These are phyloP conservation scores for Catocala sponsa DNA, from an alignment of 2,888 invertebrate genomes.

Conservation along the genomic window DNA sequence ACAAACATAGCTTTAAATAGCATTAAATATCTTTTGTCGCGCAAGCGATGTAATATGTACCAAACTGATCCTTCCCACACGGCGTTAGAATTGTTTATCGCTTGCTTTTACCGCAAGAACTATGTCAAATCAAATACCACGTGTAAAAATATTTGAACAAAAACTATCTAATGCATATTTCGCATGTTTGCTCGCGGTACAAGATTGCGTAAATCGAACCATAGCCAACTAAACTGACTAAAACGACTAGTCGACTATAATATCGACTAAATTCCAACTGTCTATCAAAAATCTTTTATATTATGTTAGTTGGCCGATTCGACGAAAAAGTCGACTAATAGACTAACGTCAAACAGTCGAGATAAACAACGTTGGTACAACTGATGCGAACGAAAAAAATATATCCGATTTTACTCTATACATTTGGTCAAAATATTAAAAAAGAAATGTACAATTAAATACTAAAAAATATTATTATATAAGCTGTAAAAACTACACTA, in stretches of 20 bases:
- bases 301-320: constrained; percentile 31
- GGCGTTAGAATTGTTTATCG: constrained; percentile 19
- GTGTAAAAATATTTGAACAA: constrained; percentile 34
- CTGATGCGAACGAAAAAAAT: constrained; percentile 40
- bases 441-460: constrained; percentile 57
- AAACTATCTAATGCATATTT: constrained; percentile 34
- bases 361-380: constrained; percentile 41
- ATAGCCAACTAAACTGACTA: constrained; percentile 29
- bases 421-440: constrained; percentile 72
- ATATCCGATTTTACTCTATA: constrained; percentile 57
- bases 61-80: constrained; percentile 21
- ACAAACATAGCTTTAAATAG: constrained; percentile 28
- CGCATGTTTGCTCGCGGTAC: constrained; percentile 28
- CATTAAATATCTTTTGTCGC: constrained; percentile 19
- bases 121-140: constrained; percentile 1
- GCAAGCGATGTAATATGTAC: constrained; percentile 23
- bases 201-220: constrained; percentile 26
- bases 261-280: constrained; percentile 6
- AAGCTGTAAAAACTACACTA: constrained; percentile 44
- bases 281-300: not conserved
- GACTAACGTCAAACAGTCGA: constrained; percentile 48
- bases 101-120: constrained; percentile 12
- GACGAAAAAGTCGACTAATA: constrained; percentile 34
- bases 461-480: constrained; percentile 44
- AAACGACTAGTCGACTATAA: constrained; percentile 18